These are phyloP conservation scores for Atethmia centrago DNA, from an alignment of 2,888 invertebrate genomes.

Conservation along the genomic window DNA sequence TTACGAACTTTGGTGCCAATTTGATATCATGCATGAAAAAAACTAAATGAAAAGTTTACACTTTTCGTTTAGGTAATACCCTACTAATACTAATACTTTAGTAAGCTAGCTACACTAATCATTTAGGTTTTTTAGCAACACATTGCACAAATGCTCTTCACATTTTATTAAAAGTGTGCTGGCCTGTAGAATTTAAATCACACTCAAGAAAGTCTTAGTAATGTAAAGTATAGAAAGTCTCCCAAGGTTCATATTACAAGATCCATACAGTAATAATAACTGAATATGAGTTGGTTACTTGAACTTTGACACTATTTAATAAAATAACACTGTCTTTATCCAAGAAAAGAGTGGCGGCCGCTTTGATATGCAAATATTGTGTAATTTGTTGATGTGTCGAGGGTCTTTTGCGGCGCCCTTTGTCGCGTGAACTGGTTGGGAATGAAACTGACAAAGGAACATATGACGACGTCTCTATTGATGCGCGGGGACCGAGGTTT, in stretches of 20 bases:
- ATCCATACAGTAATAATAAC: constrained; percentile 71
- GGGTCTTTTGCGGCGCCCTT: constrained; percentile 89
- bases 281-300: constrained; percentile 73
- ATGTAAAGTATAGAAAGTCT: constrained; percentile 47
- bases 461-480: constrained; percentile 87
- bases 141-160: not conserved
- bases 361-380: constrained; percentile 88
- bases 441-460: constrained; percentile 80
- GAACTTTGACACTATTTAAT: constrained; percentile 84
- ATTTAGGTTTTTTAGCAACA: not conserved
- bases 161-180: constrained; percentile 1
- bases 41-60: too few species aligned
- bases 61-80: too few species aligned
- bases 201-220: constrained; percentile 22
- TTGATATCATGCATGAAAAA: not conserved
- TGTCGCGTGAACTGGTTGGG: constrained; percentile 84
- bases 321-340: constrained; percentile 83
- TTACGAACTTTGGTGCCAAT: not conserved
- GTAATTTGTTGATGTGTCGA: constrained; percentile 90
- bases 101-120: too few species aligned
- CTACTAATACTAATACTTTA: not conserved
- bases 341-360: constrained; percentile 75
- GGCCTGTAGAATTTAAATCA: constrained; percentile 11
- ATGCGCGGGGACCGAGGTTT: constrained; percentile 74
- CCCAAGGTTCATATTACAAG: constrained; percentile 64